Conservation (phyloP, 1,140 invertebrate genomes). For the Trichonephila clavata region DNA sequence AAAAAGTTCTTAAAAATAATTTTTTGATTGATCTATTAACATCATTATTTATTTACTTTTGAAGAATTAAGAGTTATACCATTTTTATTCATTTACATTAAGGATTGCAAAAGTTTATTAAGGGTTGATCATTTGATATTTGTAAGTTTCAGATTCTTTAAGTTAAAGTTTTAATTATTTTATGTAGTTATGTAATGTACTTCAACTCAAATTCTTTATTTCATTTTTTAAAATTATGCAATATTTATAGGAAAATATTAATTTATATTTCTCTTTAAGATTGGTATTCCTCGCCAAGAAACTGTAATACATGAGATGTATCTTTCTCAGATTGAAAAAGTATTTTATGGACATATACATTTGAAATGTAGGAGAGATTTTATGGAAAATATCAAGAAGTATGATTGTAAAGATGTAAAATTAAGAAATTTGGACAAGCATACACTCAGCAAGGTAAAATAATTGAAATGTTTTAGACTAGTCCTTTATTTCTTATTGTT, state of each 20-base stretch:
- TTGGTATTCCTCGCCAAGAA: conserved; percentile 82
- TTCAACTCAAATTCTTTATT: neutral
- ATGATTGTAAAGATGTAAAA: conserved; percentile 80
- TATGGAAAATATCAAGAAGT: conserved; percentile 79
- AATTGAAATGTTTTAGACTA: neutral
- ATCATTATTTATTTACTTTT: too few species aligned
- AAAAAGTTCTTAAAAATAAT: too few species aligned
- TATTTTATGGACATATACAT: conserved; percentile 84
- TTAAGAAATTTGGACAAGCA: conserved; percentile 81
- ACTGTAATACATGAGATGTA: conserved; percentile 82
- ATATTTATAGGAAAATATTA: conserved; percentile 2
- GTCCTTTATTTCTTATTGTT: neutral
- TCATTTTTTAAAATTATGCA: neutral
- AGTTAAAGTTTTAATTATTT: too few species aligned
- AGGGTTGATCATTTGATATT: too few species aligned
- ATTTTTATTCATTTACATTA: too few species aligned
- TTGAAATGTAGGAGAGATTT: conserved; percentile 80
- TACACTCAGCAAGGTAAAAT: conserved; percentile 80
- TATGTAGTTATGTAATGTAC: too few species aligned
- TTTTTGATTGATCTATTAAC: too few species aligned
- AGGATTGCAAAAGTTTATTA: too few species aligned
- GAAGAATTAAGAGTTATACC: too few species aligned
- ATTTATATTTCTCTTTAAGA: conserved; percentile 78
- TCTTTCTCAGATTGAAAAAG: conserved; percentile 85
- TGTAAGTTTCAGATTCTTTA: too few species aligned